These are phyloP conservation scores for honey bee (Apis mellifera) DNA, from an alignment of 1,140 invertebrate genomes.

Conservation along the genomic window Amel_HAv3.1 CM009936.2:8494501-8495000, in stretches of 20 bases:
- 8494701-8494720: slow-evolving; percentile 84
- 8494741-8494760: slow-evolving; percentile 82
- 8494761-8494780: slow-evolving; percentile 89
- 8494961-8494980: slow-evolving; percentile 35
- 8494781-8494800: slow-evolving; percentile 85
- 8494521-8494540: no score
- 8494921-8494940: slow-evolving; percentile 88
- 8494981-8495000: background rate
- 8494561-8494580: background rate
- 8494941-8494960: slow-evolving; percentile 91
- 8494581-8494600: background rate
- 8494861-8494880: slow-evolving; percentile 86
- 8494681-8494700: no score
- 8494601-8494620: background rate
- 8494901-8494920: slow-evolving; percentile 88
- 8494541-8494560: background rate
- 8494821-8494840: slow-evolving; percentile 87
- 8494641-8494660: background rate
- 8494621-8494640: background rate
- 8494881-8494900: slow-evolving; percentile 88
- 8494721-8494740: slow-evolving; percentile 84
- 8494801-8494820: slow-evolving; percentile 86
- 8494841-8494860: slow-evolving; percentile 87
- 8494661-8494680: no score
- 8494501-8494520: no score